phyloP scores from a whole-genome alignment of 2,113 vertebrate genomes.

The Boulengeromyrus knoepffleri region DNA sequence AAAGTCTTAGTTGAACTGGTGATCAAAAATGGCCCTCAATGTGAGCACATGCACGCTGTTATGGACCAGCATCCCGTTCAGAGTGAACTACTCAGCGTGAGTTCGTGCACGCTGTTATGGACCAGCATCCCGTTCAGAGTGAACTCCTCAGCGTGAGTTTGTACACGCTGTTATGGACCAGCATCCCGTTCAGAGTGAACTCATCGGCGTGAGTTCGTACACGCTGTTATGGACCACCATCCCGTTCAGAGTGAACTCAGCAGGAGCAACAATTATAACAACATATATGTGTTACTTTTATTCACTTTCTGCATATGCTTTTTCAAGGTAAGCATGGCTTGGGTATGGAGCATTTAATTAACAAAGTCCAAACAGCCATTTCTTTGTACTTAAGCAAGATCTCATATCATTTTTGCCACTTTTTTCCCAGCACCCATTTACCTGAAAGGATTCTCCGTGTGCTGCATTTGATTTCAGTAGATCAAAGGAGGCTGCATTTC shows the following conservation, averaged over 20 bases:
- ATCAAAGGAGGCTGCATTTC: slow-evolving; percentile 2
- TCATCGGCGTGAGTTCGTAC: not conserved
- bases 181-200: not conserved
- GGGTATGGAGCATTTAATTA: not conserved
- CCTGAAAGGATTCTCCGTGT: not conserved
- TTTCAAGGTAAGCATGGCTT: not conserved
- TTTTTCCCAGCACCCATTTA: not conserved
- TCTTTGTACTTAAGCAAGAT: not conserved
- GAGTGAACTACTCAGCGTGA: not conserved
- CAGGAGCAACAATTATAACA: not conserved
- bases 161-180: not conserved
- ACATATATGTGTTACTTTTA: not conserved
- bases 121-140: not conserved
- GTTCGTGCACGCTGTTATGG: not conserved
- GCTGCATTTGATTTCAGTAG: slow-evolving; percentile 1
- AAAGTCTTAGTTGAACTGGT: not conserved
- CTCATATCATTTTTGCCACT: not conserved
- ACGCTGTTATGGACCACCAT: not conserved
- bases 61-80: not conserved
- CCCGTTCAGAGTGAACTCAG: not conserved
- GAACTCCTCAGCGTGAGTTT: not conserved
- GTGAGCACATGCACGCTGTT: not conserved
- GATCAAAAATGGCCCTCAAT: not conserved
- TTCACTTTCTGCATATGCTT: not conserved
- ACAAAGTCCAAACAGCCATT: not conserved